phyloP scores from a whole-genome alignment of 1,140 invertebrate genomes.

The Heterodera carotae region DNA sequence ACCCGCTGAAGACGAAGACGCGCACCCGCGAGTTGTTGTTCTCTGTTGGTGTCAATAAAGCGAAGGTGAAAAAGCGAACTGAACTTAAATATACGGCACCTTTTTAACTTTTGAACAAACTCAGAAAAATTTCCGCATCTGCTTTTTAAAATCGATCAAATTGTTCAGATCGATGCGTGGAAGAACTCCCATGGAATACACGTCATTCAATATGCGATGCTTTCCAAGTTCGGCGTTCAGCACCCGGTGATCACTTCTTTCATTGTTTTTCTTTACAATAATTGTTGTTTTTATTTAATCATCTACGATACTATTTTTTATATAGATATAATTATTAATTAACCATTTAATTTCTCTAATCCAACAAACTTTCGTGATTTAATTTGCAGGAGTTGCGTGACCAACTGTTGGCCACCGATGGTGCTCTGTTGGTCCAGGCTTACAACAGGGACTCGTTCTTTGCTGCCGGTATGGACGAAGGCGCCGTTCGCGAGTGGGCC shows the following conservation, averaged over 20 bases:
- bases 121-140: not conserved
- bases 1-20: slow-evolving; percentile 43
- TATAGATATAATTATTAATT: too few species aligned
- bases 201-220: slow-evolving; percentile 43
- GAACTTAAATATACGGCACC: too few species aligned
- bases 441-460: slow-evolving; percentile 47
- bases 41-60: slow-evolving; percentile 12
- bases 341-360: too few species aligned
- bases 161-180: slow-evolving; percentile 42
- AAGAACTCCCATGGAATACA: slow-evolving; percentile 43
- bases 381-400: slow-evolving; percentile 38
- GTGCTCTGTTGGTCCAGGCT: slow-evolving; percentile 45
- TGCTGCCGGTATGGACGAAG: slow-evolving; percentile 37
- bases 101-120: too few species aligned
- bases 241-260: not conserved
- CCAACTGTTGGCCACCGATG: slow-evolving; percentile 44
- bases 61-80: not conserved
- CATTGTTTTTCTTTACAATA: not conserved
- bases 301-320: too few species aligned
- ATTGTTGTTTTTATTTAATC: too few species aligned
- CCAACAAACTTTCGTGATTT: too few species aligned
- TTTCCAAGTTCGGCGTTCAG: slow-evolving; percentile 34
- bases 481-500: slow-evolving; percentile 43
- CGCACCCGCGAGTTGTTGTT: slow-evolving; percentile 42
- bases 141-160: not conserved